Base-by-base conservation (phyloP, 2,797 vertebrate species). In the Hippocampus kuda region DNA sequence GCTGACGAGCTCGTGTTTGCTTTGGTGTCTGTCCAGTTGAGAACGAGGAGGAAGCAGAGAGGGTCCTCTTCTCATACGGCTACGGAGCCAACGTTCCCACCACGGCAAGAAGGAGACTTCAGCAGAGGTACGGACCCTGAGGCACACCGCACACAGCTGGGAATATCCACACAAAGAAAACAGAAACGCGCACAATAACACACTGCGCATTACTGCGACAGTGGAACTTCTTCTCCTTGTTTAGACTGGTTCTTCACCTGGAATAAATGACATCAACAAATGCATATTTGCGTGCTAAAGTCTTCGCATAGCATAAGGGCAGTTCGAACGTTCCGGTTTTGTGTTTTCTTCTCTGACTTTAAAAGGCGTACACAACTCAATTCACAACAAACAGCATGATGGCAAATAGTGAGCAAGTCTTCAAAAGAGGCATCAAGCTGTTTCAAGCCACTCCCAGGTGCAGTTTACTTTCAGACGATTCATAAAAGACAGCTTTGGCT, bases 41-140 rank as follows among this genome's bases (percentile, higher is more conserved):
- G 83, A 89, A 94, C 85, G 95, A 97, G 86, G 91, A 90, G 62
- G 97, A 98, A 71, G 95, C 97, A 51, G 97, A 99, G 90, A 93
- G 96, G 74, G 92, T 99, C 77, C 90, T 99, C 63, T 98, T 96
- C 84, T 96, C 96, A 0, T 99, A 96, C 16, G 96, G 97, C 18
- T 98, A 99, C 13, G 96, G 97, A 69, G 96, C 96, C 70, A 98
- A 98, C 67, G 92, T 99, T 84, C 96, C 97, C 71, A 98, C 97
- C 67, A 97, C 96, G 12, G 95, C 96, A 73, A 98, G 92, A 85
- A 92, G 97, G 72, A 89, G 95, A 75, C 87, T 99, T 7, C 94
- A 97, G 73, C 97, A 99, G 85, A 99, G 97, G 97, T 99, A 88
- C 68, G 48, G 49, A 44, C 54, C 48, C 22, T 16, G 66, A 9